Conservation (phyloP, 1,140 invertebrate genomes). For the Maconellicoccus hirsutus region DNA sequence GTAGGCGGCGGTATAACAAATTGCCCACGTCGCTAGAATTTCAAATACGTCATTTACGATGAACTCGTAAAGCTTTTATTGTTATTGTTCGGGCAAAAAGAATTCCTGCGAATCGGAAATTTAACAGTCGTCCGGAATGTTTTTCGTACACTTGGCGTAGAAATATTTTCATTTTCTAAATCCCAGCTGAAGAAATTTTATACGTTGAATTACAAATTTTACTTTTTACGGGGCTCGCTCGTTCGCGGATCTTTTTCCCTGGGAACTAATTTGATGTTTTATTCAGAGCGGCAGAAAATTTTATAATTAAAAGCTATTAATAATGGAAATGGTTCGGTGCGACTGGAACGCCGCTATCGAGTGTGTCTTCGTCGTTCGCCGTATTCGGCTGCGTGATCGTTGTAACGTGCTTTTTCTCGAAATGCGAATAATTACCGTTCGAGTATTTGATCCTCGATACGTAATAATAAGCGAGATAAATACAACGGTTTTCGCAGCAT, state of each 20-base stretch:
- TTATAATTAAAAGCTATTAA: not conserved
- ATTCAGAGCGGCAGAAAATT: not conserved
- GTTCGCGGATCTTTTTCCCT: not conserved
- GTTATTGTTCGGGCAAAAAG: constrained; percentile 11
- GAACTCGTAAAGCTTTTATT: constrained; percentile 22
- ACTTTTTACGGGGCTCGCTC: not conserved
- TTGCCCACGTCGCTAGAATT: constrained; percentile 16
- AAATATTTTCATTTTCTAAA: constrained; percentile 18
- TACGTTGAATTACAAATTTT: constrained; percentile 10
- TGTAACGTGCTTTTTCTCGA: too few relatives aligned
- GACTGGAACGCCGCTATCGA: too few relatives aligned
- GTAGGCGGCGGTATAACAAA: constrained; percentile 13
- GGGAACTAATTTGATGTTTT: not conserved
- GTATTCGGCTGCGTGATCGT: too few relatives aligned
- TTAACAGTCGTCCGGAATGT: constrained; percentile 13
- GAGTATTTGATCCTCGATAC: too few relatives aligned
- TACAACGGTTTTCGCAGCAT: too few relatives aligned
- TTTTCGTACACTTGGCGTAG: not conserved
- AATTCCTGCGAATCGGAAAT: constrained; percentile 11
- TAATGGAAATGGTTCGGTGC: too few relatives aligned
- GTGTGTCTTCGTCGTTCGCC: too few relatives aligned
- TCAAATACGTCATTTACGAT: constrained; percentile 22
- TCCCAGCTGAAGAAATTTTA: constrained; percentile 18
- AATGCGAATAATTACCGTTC: too few relatives aligned
- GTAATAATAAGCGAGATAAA: too few relatives aligned